A percentile compares a stretch with the other conserved stretches of the same genome.
These are phyloP conservation scores for Bubo blakistoni DNA, from an alignment of 2,113 vertebrate genomes.

Conservation along the genomic window DNA sequence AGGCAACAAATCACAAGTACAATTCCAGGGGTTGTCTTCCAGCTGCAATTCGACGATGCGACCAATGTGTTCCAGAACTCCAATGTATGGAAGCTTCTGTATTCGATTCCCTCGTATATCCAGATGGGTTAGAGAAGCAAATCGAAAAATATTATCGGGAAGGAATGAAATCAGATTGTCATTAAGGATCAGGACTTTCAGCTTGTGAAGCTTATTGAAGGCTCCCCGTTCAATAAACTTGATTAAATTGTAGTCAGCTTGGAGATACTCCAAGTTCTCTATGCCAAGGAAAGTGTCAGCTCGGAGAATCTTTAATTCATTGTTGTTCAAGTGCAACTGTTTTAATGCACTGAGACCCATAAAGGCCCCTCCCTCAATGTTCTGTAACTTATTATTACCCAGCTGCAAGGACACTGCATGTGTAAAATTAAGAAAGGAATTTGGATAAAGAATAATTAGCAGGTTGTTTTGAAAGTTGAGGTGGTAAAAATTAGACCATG, in stretches of 20 bases:
- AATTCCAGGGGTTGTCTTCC: conserved; percentile 99
- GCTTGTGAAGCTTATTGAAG: conserved; percentile 97
- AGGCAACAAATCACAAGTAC: conserved; percentile 94
- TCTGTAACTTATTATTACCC: conserved; percentile 98
- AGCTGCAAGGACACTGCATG: conserved; percentile 96
- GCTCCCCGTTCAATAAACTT: conserved; percentile 97
- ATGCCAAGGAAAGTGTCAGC: conserved; percentile 97
- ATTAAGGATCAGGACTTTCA: conserved; percentile 98
- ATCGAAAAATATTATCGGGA: conserved; percentile 98
- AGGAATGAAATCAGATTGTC: conserved; percentile 95
- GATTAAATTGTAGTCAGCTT: conserved; percentile 99
- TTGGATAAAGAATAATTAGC: conserved; percentile 92
- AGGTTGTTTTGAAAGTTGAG: conserved; percentile 98
- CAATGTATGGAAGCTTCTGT: conserved; percentile 96
- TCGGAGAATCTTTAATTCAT: conserved; percentile 93
- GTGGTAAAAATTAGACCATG: conserved; percentile 92
- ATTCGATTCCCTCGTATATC: conserved; percentile 98
- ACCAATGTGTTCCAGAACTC: conserved; percentile 96
- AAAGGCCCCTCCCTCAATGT: conserved; percentile 96
- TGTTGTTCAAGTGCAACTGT: conserved; percentile 99
- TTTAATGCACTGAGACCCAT: conserved; percentile 92
- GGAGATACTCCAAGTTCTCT: conserved; percentile 99
- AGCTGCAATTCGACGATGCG: conserved; percentile 93
- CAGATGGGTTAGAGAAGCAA: conserved; percentile 96
- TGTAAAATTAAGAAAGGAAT: conserved; percentile 96